A percentile compares a stretch with the other conserved stretches of the same genome.
Evolutionary conservation across 2,888 invertebrate genomes (phyloP).

Genomic region (Strigamia maritima): DNA sequence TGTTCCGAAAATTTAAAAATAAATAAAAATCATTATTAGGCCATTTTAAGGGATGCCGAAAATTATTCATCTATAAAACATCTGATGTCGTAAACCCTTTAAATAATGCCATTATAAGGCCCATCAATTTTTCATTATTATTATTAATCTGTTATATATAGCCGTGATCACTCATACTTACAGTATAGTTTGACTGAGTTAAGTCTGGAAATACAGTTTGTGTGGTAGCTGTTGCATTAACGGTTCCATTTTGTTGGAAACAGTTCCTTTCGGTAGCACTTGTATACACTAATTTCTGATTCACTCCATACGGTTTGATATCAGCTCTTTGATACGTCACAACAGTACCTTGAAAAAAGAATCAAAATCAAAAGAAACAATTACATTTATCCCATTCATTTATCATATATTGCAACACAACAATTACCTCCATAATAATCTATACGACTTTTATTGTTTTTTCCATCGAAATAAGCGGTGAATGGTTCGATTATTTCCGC

Average conservation of each 20-base stretch:
- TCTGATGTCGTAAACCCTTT: too few species aligned
- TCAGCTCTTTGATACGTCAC: constrained; percentile 77
- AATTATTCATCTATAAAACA: too few species aligned
- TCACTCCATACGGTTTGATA: constrained; percentile 65
- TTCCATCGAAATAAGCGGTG: constrained; percentile 78
- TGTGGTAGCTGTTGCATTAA: constrained; percentile 60
- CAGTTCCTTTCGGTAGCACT: constrained; percentile 76
- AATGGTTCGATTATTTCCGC: constrained; percentile 91
- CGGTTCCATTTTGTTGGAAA: constrained; percentile 76
- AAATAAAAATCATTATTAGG: too few species aligned
- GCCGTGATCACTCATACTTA: too few species aligned
- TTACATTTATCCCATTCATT: constrained; percentile 28
- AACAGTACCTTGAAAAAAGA: constrained; percentile 72
- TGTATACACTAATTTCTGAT: constrained; percentile 79
- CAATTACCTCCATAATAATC: constrained; percentile 91
- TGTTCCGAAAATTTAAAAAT: too few species aligned
- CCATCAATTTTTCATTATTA: too few species aligned
- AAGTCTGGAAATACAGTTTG: constrained; percentile 81
- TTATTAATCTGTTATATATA: too few species aligned
- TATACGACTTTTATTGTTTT: constrained; percentile 73
- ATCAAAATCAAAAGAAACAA: background rate
- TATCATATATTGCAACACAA: too few species aligned
- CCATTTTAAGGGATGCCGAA: too few species aligned
- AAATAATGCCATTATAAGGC: too few species aligned
- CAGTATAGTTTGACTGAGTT: constrained; percentile 63